Conservation (phyloP, 2,113 vertebrate species). For the Brevimyrus niger region DNA sequence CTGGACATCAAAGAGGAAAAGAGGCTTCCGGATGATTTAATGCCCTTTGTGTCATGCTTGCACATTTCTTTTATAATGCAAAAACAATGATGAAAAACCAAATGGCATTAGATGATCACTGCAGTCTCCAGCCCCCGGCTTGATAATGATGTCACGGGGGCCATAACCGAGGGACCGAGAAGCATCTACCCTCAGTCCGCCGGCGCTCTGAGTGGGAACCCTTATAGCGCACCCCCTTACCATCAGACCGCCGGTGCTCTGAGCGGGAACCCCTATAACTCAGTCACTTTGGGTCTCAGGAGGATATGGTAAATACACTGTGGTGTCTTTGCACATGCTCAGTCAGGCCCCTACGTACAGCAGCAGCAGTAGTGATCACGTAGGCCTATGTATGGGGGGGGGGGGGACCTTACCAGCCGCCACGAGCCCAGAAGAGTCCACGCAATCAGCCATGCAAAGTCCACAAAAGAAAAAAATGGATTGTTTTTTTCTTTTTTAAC, state of each 20-base stretch:
- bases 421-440: not conserved
- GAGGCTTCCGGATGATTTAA: not conserved
- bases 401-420: not conserved
- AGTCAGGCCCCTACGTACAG: not conserved
- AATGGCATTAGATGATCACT: not conserved
- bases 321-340: not conserved
- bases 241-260: not conserved
- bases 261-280: not conserved
- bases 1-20: not conserved
- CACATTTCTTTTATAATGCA: not conserved
- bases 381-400: not conserved
- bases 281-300: too few species aligned
- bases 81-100: not conserved
- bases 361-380: not conserved
- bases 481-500: not conserved
- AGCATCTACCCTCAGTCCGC: not conserved
- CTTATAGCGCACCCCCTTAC: not conserved
- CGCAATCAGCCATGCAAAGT: not conserved
- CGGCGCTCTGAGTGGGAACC: not conserved
- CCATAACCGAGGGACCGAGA: not conserved
- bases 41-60: not conserved
- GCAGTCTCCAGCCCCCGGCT: not conserved
- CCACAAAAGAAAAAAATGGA: not conserved
- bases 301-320: not conserved
- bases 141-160: not conserved